Evolutionary conservation across 2,113 vertebrate species (phyloP), one percentile per base, ranked within the genome.

Genomic region (Planiliza haematocheilus): DNA sequence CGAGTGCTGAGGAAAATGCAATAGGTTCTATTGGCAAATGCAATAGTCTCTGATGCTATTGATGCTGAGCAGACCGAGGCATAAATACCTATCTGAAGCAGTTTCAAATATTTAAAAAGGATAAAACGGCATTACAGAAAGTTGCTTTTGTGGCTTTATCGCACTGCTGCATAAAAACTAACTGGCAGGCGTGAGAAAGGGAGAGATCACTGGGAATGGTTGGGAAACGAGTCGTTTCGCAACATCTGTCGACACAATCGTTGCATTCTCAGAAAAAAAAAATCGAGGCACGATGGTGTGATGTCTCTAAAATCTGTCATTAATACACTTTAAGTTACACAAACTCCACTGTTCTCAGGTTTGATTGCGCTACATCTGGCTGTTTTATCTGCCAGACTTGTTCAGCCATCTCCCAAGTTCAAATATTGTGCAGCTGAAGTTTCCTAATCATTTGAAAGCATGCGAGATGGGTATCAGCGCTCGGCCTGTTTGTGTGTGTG

Each of bases 401-500:
- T 55, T 66, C 63, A 76, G 57, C 37, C 57, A 7, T 62, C 51
- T 70, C 16, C 71, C 17, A 10, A 70, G 80, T 71, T 70, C 51
- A 81, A 79, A 79, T 62, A 59, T 46, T 62, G 60, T 60, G 62
- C 81, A 59, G 71, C 76, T 70, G 43, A 82, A 82, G 74, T 83
- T 83, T 72, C 64, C 79, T 61, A 83, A 86, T 83, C 77, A 84
- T 90, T 84, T 84, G 82, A 87, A 89, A 81, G 82, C 86, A 84
- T 87, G 85, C 78, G 42, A 88, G 89, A 92, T 89, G 75, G 77
- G 86, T 86, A 92, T 91, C 85, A 38, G 77, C 30, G 0, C 87
- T 82, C 81, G 65, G 84, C 71, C 84, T 84, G 81, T 80, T 75
- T 78, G 79, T 85, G 80, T 82, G 82, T 82, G 86, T 68, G 86